Evolutionary conservation across 2,113 vertebrate species (phyloP).

Genomic region (Clarias macrocephalus): DNA sequence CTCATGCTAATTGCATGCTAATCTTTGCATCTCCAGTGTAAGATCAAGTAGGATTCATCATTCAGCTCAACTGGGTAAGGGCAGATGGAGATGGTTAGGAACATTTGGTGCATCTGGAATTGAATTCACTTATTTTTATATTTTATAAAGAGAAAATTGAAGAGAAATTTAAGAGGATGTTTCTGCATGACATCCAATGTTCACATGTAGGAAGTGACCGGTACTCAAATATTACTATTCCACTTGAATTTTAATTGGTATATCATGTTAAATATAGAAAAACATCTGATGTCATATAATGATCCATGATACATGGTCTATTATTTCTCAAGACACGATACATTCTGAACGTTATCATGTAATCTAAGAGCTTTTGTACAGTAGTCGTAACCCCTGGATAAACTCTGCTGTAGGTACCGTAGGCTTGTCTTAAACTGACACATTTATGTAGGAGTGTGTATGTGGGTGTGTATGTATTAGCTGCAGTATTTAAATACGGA

Average conservation of each 20-base stretch:
- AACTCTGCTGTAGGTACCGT: background rate
- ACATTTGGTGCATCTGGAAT: no score
- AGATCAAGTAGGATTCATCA: no score
- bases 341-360: background rate
- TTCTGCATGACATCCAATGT: no score
- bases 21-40: no score
- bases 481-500: conserved; percentile 26
- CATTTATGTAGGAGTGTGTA: background rate
- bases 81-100: no score
- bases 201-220: no score
- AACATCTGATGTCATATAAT: background rate
- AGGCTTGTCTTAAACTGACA: background rate
- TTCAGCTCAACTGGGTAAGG: no score
- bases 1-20: no score
- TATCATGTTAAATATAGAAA: no score
- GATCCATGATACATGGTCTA: background rate
- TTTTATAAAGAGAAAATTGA: no score
- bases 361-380: background rate
- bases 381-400: background rate
- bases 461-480: background rate
- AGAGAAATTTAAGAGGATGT: no score
- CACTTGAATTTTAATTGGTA: background rate
- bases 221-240: background rate
- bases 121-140: no score
- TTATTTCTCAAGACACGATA: background rate